A percentile compares a stretch with the other conserved stretches of the same genome.
These are phyloP conservation scores for Meloe dianella DNA, from an alignment of 2,888 invertebrate species.

Conservation along the genomic window DNA sequence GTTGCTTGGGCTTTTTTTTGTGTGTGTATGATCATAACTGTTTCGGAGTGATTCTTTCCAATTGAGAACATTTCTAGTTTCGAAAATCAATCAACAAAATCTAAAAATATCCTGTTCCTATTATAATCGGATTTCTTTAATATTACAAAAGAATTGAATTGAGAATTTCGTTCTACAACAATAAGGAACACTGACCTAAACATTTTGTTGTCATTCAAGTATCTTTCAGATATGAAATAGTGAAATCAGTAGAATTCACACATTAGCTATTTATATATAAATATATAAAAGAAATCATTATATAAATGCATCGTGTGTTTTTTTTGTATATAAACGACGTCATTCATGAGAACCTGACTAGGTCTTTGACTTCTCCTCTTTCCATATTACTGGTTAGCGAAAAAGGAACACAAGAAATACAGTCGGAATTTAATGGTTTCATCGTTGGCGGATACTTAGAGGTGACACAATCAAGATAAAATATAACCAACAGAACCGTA, in stretches of 20 bases:
- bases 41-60: too few species aligned
- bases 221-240: not conserved
- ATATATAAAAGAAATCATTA: not conserved
- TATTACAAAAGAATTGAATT: not conserved
- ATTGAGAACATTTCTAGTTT: too few species aligned
- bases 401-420: not conserved
- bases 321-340: not conserved
- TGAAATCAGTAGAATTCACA: constrained; percentile 12
- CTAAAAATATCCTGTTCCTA: not conserved
- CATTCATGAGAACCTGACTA: constrained; percentile 1
- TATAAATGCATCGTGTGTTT: not conserved
- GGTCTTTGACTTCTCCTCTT: constrained; percentile 8
- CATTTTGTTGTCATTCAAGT: not conserved
- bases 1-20: too few species aligned
- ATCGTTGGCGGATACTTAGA: not conserved
- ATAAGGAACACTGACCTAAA: constrained; percentile 9
- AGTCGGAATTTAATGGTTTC: not conserved
- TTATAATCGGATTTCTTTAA: not conserved
- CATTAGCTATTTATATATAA: not conserved
- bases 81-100: not conserved
- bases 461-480: not conserved
- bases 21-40: too few species aligned
- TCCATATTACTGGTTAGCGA: not conserved
- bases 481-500: not conserved
- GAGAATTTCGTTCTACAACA: not conserved